Conservation (phyloP, 2,113 vertebrate species). For the Empidonax alnorum region DNA sequence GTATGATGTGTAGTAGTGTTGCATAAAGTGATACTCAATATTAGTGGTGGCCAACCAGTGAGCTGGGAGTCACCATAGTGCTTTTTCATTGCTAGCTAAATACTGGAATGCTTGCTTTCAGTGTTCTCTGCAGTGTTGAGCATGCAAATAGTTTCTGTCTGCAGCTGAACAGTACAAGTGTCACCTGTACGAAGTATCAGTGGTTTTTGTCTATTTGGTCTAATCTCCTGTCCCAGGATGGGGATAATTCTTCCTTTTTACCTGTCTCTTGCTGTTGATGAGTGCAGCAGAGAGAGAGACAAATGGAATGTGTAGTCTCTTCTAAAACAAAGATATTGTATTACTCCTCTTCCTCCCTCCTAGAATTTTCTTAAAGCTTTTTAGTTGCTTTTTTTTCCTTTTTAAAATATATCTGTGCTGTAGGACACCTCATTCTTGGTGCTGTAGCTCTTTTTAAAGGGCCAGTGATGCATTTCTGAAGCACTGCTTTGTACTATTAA, state of each 20-base stretch:
- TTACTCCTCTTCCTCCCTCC: neutral
- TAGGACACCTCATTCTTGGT: neutral
- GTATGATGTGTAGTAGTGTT: neutral
- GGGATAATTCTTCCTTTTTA: neutral
- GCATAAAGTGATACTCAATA: neutral
- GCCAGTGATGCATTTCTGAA: neutral
- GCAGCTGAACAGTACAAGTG: neutral
- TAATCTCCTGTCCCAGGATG: neutral
- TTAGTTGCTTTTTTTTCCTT: too few relatives aligned
- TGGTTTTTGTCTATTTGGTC: neutral
- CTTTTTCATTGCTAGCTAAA: neutral
- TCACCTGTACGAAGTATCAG: neutral
- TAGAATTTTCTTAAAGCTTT: neutral
- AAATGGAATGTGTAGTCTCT: neutral
- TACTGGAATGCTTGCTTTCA: neutral
- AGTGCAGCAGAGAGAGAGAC: neutral
- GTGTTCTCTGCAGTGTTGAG: neutral
- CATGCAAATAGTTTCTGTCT: neutral
- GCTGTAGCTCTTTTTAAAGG: neutral
- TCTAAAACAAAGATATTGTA: neutral
- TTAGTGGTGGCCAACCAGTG: neutral
- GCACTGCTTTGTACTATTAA: neutral
- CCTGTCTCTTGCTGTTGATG: neutral
- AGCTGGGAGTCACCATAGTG: neutral
- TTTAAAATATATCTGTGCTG: neutral